Evolutionary conservation across 64 coral and sea anemone species (phyloP), one percentile per base, ranked within the genome.

Genomic region (Montipora cactus): DNA sequence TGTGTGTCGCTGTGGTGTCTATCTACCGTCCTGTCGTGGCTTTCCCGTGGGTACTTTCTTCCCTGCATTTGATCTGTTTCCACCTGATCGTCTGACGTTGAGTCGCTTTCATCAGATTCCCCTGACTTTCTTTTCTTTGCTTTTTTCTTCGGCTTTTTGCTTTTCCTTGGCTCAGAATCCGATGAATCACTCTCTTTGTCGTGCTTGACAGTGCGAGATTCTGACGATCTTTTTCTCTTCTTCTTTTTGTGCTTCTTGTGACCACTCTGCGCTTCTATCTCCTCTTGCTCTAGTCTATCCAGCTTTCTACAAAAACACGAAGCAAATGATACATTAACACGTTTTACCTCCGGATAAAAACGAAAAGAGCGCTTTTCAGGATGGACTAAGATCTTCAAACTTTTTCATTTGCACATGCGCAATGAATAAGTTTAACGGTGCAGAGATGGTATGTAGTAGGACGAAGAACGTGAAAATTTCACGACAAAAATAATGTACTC

Each of bases 261-360:
- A 5, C 67, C 70, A 47, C 58, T 83, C 21, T 90, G 66, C 4
- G 78, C 82, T 4, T 94, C 95, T 55, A 91, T 47, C 67, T 97
- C 95, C 87, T 97, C 89, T 53, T 62, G 85, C 81, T 97, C 95
- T 11, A 97, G 88, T 94, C 87, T 91, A 59, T 97, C 92, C 8
- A 97, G 76, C 91, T 97, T 97, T 74, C 95, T 97, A 18, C n/a
- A 73, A 79, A 51, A 6, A n/a, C 62, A 90, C 6, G 53, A 57
- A 57, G 53, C 0, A 57, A 57, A 57, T 57, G 6, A 6, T 8
- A 57, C 7, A 57, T 57, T 11, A 6, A 57, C 53, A 57, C 53
- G 3, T 11, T 37, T 37, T 37, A 37, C 37, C 37, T 37, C 37
- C 37, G 37, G 37, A 37, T 1, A 37, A 37, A 37, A 37, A 37